Percentiles rank a stretch among this genome's conserved stretches.
Evolutionary conservation across 2,888 invertebrate species (phyloP).

Genomic region (Zygothrica quintamaculata): DNA sequence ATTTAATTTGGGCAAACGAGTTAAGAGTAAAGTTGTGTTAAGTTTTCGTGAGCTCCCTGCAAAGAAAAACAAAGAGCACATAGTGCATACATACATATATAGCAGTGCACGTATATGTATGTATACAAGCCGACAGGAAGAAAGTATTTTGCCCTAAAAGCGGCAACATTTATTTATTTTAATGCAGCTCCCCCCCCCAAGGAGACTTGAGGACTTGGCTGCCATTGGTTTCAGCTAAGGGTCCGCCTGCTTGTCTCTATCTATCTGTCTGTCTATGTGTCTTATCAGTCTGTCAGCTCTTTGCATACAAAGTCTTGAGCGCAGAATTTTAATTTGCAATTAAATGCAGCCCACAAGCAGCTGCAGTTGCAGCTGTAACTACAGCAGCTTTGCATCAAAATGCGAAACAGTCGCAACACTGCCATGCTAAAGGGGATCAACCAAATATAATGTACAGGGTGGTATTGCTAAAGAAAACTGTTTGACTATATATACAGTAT

Average conservation of each 20-base stretch:
- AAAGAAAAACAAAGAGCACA: constrained; percentile 70
- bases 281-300: constrained; percentile 54
- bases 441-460: not conserved
- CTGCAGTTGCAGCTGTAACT: not conserved
- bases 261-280: constrained; percentile 19
- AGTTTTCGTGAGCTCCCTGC: constrained; percentile 62
- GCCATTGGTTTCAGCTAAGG: constrained; percentile 8
- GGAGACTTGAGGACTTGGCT: constrained; percentile 51
- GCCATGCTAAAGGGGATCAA: constrained; percentile 29
- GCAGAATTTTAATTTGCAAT: constrained; percentile 83
- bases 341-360: constrained; percentile 80
- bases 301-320: constrained; percentile 76
- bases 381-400: constrained; percentile 72
- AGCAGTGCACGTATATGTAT: not conserved
- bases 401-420: constrained; percentile 54
- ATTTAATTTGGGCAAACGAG: constrained; percentile 79
- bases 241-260: constrained; percentile 32
- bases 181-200: constrained; percentile 59
- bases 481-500: not conserved
- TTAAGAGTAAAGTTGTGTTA: constrained; percentile 79
- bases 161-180: constrained; percentile 77
- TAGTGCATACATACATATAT: constrained; percentile 35
- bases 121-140: constrained; percentile 4
- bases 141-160: constrained; percentile 44
- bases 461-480: not conserved